These are phyloP conservation scores for Anomalospiza imberbis DNA, from an alignment of 2,797 vertebrate genomes.

Conservation along the genomic window DNA sequence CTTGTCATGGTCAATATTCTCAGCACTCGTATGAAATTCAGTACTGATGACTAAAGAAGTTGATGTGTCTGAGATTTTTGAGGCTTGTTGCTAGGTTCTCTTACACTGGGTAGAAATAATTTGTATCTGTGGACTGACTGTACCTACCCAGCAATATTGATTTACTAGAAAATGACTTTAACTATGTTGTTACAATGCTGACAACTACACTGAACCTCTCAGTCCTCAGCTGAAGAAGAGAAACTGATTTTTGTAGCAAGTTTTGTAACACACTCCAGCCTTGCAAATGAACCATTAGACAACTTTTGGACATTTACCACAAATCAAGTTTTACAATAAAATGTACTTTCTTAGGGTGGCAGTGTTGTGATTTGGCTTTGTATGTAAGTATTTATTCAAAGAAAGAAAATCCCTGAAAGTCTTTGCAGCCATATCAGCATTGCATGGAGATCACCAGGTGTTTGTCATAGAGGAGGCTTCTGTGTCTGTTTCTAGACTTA, in stretches of 20 bases:
- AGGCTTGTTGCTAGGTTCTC: slow-evolving; percentile 17
- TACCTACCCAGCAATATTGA: not conserved
- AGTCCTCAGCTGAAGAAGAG: not conserved
- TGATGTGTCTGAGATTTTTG: not conserved
- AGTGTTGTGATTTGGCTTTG: not conserved
- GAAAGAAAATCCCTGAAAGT: not conserved
- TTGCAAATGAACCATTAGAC: not conserved
- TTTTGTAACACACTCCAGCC: slow-evolving; percentile 30
- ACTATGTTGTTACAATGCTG: not conserved
- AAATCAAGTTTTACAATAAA: slow-evolving; percentile 20
- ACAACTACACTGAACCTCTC: not conserved
- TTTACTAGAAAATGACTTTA: slow-evolving; percentile 2
- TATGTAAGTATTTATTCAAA: not conserved
- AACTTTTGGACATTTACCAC: not conserved
- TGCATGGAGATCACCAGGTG: not conserved
- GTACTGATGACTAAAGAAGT: not conserved
- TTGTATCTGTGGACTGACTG: slow-evolving; percentile 34
- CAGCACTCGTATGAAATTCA: not conserved
- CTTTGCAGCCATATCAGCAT: not conserved
- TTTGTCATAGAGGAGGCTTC: not conserved
- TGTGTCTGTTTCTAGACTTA: not conserved
- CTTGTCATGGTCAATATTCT: not conserved
- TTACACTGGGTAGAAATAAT: not conserved
- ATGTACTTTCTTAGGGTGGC: not conserved
- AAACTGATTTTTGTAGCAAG: slow-evolving; percentile 2